Base-by-base conservation (phyloP, 2,797 vertebrate species). In the Argentina silus region DNA sequence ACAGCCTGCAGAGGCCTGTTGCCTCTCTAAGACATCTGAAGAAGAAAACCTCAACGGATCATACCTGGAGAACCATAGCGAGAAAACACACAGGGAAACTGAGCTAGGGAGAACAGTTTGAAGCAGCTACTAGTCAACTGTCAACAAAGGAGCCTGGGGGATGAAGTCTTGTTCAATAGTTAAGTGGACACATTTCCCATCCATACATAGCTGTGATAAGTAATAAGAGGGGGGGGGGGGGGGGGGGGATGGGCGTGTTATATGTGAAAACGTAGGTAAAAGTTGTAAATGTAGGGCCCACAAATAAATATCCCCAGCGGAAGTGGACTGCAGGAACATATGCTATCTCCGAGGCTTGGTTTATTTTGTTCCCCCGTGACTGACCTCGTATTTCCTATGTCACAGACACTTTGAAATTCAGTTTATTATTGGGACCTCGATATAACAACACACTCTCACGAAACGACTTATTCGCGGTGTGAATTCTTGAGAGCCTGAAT, bases 401-500 rank as follows among this genome's bases (percentile, higher is more conserved):
- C 78, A 81, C 78, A 83, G 79, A 87, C 82, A 77, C 87, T 86
- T 90, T 91, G 85, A 89, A 92, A 88, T 81, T 78, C 70, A 77
- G 86, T 91, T 90, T 93, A 88, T 91, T 86, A 85, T 90, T 66
- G 72, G 83, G 77, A 66, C 84, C 70, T 75, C 69, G 74, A 78
- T 88, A 90, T 87, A 69, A 87, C 82, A 93, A 87, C 88, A 88
- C 74, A 72, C 66, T 67, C 15, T 68, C 68, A 51, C 48, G 17
- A 50, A 55, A 56, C 47, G 69, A 59, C 78, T 82, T 79, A 70
- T 88, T 80, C 82, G 77, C 67, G 63, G 71, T 66, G 73, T 71
- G 72, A 83, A 76, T 78, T 78, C 77, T 76, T 74, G 10, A 42
- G 60, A 67, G 72, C 57, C 83, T 77, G 78, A 88, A 83, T 86